These are phyloP conservation scores for Amblyopsis hoosieri DNA, from an alignment of 2,797 vertebrate species.

Conservation along the genomic window DNA sequence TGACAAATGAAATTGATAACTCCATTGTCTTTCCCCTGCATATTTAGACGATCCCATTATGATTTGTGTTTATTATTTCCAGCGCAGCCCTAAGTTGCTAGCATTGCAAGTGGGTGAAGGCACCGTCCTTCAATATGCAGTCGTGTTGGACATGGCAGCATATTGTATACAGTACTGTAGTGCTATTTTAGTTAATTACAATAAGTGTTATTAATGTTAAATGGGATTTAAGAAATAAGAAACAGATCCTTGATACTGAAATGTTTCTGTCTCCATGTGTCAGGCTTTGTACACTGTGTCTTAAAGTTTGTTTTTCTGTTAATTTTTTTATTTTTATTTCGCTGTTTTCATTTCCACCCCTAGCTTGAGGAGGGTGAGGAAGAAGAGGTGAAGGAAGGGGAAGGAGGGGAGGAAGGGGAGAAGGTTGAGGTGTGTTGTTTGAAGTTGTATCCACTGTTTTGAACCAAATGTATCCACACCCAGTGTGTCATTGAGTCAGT, in stretches of 20 bases:
- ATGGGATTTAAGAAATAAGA: neutral
- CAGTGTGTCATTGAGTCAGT: conserved; percentile 5
- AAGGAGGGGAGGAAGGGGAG: conserved; percentile 56
- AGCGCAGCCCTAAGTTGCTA: conserved; percentile 50
- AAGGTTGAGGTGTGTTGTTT: conserved; percentile 69
- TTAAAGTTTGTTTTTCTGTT: neutral
- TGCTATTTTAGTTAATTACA: neutral
- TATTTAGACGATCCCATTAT: too few species aligned
- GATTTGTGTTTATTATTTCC: conserved; percentile 35
- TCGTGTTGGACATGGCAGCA: conserved; percentile 53
- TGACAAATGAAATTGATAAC: too few species aligned
- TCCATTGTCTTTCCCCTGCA: too few species aligned
- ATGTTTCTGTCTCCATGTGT: too few species aligned
- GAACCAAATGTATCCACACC: neutral
- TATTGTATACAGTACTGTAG: conserved; percentile 14
- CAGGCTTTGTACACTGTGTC: neutral
- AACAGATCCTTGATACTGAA: neutral
- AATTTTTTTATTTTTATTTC: conserved; percentile 2
- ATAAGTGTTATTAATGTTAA: neutral
- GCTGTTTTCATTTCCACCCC: conserved; percentile 34
- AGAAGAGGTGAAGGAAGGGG: conserved; percentile 45
- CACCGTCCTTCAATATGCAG: conserved; percentile 55
- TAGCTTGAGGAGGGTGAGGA: conserved; percentile 73
- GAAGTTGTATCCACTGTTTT: conserved; percentile 18
- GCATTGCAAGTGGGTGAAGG: conserved; percentile 50